Conservation (phyloP, 2,797 vertebrate species). For the Austrolebias charrua region DNA sequence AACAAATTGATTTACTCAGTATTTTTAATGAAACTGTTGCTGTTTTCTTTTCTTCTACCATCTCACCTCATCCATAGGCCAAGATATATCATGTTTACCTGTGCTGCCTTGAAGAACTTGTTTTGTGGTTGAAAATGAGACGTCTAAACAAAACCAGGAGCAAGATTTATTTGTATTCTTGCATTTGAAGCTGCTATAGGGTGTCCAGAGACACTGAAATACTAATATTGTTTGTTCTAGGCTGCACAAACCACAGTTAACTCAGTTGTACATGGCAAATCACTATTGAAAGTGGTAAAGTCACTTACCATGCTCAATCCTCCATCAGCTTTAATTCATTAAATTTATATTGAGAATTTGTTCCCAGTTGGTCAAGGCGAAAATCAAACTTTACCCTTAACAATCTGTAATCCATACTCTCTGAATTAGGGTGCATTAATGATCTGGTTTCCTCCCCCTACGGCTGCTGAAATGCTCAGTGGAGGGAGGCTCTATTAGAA, state of each 20-base stretch:
- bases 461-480: slow-evolving; percentile 50
- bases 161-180: slow-evolving; percentile 63
- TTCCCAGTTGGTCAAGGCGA: slow-evolving; percentile 62
- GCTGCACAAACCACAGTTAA: slow-evolving; percentile 54
- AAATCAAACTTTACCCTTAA: slow-evolving; percentile 69
- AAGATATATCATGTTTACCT: slow-evolving; percentile 36
- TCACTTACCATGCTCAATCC: slow-evolving; percentile 51
- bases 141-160: slow-evolving; percentile 60
- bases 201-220: slow-evolving; percentile 35
- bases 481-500: slow-evolving; percentile 63
- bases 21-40: slow-evolving; percentile 65
- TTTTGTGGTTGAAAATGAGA: slow-evolving; percentile 40
- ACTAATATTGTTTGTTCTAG: slow-evolving; percentile 27
- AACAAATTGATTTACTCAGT: slow-evolving; percentile 67
- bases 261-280: slow-evolving; percentile 50
- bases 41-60: slow-evolving; percentile 58
- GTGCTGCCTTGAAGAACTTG: slow-evolving; percentile 33
- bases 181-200: slow-evolving; percentile 53
- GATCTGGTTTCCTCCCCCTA: slow-evolving; percentile 55
- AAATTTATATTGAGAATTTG: slow-evolving; percentile 68
- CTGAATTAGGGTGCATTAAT: slow-evolving; percentile 75
- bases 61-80: slow-evolving; percentile 26
- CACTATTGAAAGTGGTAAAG: slow-evolving; percentile 48
- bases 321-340: slow-evolving; percentile 69
- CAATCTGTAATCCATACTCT: slow-evolving; percentile 78